A percentile compares a stretch with the other conserved stretches of the same genome.
phyloP scores from a whole-genome alignment of 1,140 invertebrate genomes.

The Euura saliciscinereae region DNA sequence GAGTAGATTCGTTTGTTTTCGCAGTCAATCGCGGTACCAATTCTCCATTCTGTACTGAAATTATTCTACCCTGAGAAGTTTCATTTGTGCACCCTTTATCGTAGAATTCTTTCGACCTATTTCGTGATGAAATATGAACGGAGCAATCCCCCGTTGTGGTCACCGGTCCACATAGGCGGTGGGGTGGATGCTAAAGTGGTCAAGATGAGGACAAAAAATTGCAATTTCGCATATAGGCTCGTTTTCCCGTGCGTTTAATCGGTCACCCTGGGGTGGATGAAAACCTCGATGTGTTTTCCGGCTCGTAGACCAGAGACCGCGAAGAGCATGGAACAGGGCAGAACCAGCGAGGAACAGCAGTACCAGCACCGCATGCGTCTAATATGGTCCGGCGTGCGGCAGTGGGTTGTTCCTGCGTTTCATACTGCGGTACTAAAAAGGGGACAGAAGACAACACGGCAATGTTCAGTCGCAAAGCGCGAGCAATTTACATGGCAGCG shows the following conservation, averaged over 20 bases:
- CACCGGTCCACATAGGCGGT: too few relatives aligned
- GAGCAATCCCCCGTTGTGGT: too few relatives aligned
- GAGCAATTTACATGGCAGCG: constrained; percentile 10
- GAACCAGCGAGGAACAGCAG: not conserved
- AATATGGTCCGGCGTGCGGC: not conserved
- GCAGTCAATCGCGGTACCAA: too few relatives aligned
- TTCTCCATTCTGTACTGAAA: too few relatives aligned
- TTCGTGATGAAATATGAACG: too few relatives aligned
- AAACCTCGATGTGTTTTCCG: not conserved
- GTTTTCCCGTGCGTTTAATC: not conserved
- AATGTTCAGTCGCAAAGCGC: not conserved
- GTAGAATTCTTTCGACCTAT: too few relatives aligned
- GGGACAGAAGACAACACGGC: not conserved
- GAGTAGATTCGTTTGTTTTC: too few relatives aligned
- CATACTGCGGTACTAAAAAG: not conserved
- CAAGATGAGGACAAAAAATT: not conserved
- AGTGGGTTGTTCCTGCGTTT: not conserved
- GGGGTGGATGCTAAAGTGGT: not conserved
- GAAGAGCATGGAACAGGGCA: not conserved
- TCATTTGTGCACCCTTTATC: too few relatives aligned
- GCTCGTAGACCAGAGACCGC: not conserved
- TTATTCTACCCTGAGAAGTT: too few relatives aligned
- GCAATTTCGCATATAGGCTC: not conserved
- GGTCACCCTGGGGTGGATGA: not conserved
- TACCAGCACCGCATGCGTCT: not conserved